phyloP scores from a whole-genome alignment of 1,140 invertebrate species.

The Anoplophora glabripennis region DNA sequence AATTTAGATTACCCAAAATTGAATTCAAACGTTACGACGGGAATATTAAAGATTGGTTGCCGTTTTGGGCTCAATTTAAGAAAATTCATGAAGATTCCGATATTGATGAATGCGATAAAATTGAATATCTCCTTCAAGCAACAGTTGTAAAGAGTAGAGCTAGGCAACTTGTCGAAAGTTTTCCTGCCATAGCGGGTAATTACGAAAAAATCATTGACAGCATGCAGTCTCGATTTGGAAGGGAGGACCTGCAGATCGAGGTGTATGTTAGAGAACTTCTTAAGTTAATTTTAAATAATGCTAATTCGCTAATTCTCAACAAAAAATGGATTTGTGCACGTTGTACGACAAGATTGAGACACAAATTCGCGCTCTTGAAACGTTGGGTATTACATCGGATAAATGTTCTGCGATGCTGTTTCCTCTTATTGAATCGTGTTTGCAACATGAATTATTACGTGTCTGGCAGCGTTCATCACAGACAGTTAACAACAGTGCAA shows the following conservation, averaged over 20 bases:
- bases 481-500: no score
- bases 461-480: no score
- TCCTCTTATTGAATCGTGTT: conserved; percentile 11
- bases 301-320: neutral
- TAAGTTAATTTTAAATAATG: neutral
- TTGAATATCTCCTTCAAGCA: conserved; percentile 3
- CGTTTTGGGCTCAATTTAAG: no score
- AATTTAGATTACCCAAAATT: conserved; percentile 5
- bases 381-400: no score
- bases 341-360: conserved; percentile 1
- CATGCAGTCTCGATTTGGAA: no score
- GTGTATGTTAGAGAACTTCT: no score
- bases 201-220: no score
- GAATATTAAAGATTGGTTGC: conserved; percentile 6
- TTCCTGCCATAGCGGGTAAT: conserved; percentile 1
- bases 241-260: no score
- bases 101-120: conserved; percentile 1
- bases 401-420: conserved; percentile 8
- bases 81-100: no score
- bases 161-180: conserved; percentile 9
- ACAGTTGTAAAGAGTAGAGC: conserved; percentile 1
- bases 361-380: conserved; percentile 3
- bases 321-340: neutral
- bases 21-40: conserved; percentile 1
- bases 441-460: conserved; percentile 1